phyloP scores from a whole-genome alignment of 92 coral and sea anemone species.

The Desmophyllum pertusum region DNA sequence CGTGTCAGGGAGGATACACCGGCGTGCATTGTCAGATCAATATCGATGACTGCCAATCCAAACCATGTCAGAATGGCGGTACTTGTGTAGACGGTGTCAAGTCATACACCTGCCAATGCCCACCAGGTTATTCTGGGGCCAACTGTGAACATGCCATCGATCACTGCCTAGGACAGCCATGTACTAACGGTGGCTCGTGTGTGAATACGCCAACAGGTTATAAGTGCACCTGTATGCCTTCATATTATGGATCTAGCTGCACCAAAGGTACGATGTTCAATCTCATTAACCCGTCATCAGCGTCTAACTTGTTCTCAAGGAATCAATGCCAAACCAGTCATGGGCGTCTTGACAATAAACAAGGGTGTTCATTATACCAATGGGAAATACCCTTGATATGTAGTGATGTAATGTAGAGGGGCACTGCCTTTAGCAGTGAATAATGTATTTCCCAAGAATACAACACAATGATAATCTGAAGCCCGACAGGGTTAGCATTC shows the following conservation, averaged over 20 bases:
- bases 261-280: slow-evolving; percentile 60
- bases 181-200: slow-evolving; percentile 79
- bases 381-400: no score
- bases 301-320: not conserved
- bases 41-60: slow-evolving; percentile 80
- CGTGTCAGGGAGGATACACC: slow-evolving; percentile 48
- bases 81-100: slow-evolving; percentile 65
- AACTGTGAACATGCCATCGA: slow-evolving; percentile 65
- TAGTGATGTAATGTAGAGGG: no score
- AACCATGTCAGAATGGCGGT: slow-evolving; percentile 79
- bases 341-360: no score
- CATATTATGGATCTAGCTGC: slow-evolving; percentile 73
- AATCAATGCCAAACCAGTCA: no score
- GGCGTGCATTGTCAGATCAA: slow-evolving; percentile 68
- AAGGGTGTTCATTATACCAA: no score
- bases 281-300: not conserved
- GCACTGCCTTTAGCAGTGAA: no score
- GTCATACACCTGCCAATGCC: slow-evolving; percentile 65
- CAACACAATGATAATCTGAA: no score
- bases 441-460: no score
- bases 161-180: slow-evolving; percentile 67
- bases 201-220: slow-evolving; percentile 63
- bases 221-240: slow-evolving; percentile 76
- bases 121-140: slow-evolving; percentile 63
- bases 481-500: no score